Evolutionary conservation across 2,797 vertebrate species (phyloP), one percentile per base, ranked within the genome.

Genomic region (Heliangelus exortis): DNA sequence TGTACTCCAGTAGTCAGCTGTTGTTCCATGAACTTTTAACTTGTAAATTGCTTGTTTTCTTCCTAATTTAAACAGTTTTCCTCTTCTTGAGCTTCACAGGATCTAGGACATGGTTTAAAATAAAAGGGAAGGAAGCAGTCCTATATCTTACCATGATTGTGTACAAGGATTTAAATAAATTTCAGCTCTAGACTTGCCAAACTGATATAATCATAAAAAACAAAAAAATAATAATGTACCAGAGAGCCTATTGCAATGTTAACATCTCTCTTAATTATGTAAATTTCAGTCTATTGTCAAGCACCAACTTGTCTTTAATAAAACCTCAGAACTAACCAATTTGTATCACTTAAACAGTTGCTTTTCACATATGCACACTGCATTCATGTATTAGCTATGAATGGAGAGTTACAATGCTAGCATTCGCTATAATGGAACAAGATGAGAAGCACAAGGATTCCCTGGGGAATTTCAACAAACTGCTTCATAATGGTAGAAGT

Each of bases 231-330:
- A 29, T 9, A 15, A 22, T 15, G 9, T 86, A 6, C 16, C 53
- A 67, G 31, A 36, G 14, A 90, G 54, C 12, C 25, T 58, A 28
- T 2, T 81, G 34, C 28, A 55, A 28, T 54, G 10, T n/a, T 31
- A 87, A 73, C 15, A 75, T 93, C 84, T 89, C n/a, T 94, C 85
- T 94, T 91, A 81, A 69, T 91, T 91, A 88, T 11, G 23, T 81
- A 78, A 93, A 92, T 57, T 9, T 6, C 78, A 78, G 54, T 54
- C 73, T 78, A 54, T 76, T 71, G 28, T 62, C 68, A 88, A 90
- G 43, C 43, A 91, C 83, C 61, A 84, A 72, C 63, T 72, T 88
- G 19, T 59, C n/a, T 66, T 87, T 81, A 72, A 91, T 66, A 91
- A 88, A 91, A 79, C n/a, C 25, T 92, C 54, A 71, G 68, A 84